phyloP scores from a whole-genome alignment of 2,888 invertebrate genomes.

The Adineta ricciae region DNA sequence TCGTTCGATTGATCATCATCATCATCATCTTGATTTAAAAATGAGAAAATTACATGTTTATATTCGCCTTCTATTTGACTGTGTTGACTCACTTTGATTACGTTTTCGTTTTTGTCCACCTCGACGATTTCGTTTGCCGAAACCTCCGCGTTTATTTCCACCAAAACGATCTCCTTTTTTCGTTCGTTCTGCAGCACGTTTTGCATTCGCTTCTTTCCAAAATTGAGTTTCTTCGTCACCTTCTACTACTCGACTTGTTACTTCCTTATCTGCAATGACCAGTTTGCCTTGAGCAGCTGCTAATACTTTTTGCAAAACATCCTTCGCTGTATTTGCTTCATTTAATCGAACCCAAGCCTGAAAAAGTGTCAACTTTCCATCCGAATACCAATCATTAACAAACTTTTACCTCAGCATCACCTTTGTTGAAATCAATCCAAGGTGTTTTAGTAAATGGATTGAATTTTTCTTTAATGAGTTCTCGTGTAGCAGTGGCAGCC shows the following conservation, averaged over 20 bases:
- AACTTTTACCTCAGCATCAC: constrained; percentile 58
- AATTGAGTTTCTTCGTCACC: constrained; percentile 35
- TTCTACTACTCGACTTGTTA: constrained; percentile 35
- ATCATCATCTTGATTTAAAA: too few relatives aligned
- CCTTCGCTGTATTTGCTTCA: constrained; percentile 35
- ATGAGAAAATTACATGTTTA: too few relatives aligned
- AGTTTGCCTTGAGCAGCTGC: constrained; percentile 35
- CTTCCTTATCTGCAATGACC: constrained; percentile 33
- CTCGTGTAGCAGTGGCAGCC: constrained; percentile 57
- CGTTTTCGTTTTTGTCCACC: background rate
- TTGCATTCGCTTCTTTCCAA: constrained; percentile 17
- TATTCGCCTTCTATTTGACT: too few relatives aligned
- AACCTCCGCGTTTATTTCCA: background rate
- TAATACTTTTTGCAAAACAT: constrained; percentile 35
- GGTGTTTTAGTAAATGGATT: constrained; percentile 54
- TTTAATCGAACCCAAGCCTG: constrained; percentile 35
- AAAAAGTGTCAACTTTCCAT: background rate
- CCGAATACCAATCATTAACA: constrained; percentile 22
- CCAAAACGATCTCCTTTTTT: background rate
- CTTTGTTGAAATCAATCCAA: constrained; percentile 66
- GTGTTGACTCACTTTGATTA: background rate
- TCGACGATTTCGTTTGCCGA: background rate
- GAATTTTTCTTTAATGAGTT: constrained; percentile 63
- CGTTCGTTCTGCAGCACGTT: constrained; percentile 2
- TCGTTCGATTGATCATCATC: too few relatives aligned